Evolutionary conservation across 2,888 invertebrate species (phyloP).

Genomic region (Acanthacorydalis orientalis): DNA sequence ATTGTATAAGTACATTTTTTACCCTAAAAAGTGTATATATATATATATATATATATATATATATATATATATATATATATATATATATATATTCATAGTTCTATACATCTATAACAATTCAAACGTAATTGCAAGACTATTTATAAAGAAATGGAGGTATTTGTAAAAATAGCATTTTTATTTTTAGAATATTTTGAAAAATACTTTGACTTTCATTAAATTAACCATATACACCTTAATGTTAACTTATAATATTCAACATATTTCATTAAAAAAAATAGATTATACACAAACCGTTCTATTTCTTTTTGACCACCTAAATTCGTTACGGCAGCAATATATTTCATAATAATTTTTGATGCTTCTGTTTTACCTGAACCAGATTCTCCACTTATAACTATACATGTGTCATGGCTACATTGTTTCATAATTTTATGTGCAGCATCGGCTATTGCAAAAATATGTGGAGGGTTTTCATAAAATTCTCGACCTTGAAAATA

Average conservation of each 20-base stretch:
- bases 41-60: no score
- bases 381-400: conserved; percentile 94
- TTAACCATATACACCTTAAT: conserved; percentile 3
- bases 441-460: conserved; percentile 95
- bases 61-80: no score
- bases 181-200: no score
- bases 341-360: conserved; percentile 97
- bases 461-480: conserved; percentile 93
- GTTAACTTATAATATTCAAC: not conserved
- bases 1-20: conserved; percentile 92
- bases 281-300: conserved; percentile 50
- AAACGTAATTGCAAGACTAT: no score
- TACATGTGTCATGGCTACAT: conserved; percentile 83
- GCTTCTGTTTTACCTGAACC: conserved; percentile 98
- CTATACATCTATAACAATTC: no score
- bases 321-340: conserved; percentile 95
- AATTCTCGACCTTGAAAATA: conserved; percentile 60
- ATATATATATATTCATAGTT: no score
- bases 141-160: no score
- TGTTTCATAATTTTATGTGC: conserved; percentile 90
- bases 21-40: conserved; percentile 43
- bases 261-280: not conserved
- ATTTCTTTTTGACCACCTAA: conserved; percentile 82
- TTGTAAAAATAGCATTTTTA: not conserved
- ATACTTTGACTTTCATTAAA: not conserved